phyloP scores from a whole-genome alignment of 2,888 invertebrate species.

The Diarsia brunnea region DNA sequence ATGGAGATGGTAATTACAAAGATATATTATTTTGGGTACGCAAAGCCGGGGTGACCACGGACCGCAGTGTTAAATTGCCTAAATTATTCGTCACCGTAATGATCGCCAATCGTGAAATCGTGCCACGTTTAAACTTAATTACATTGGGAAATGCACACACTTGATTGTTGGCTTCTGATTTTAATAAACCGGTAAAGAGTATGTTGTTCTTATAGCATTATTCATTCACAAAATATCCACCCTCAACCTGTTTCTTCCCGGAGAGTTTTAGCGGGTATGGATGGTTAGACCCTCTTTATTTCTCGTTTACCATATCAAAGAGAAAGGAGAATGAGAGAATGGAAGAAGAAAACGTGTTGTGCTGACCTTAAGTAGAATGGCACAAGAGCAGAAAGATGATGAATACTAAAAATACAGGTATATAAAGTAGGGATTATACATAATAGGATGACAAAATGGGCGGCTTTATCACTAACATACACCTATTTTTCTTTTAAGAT shows the following conservation, averaged over 20 bases:
- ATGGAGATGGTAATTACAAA: slow-evolving; percentile 58
- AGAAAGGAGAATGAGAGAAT: too few species aligned
- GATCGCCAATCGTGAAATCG: slow-evolving; percentile 51
- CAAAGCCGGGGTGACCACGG: slow-evolving; percentile 42
- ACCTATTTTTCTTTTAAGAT: too few species aligned
- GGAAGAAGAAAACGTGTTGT: too few species aligned
- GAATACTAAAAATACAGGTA: too few species aligned
- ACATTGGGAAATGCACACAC: slow-evolving; percentile 10
- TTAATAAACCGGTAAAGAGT: neutral
- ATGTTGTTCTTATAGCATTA: neutral
- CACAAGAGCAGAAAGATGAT: too few species aligned
- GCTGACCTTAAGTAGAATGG: too few species aligned
- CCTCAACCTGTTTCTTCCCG: neutral
- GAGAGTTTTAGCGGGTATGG: too few species aligned
- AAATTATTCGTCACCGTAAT: slow-evolving; percentile 60
- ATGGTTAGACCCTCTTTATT: neutral
- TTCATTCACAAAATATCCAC: neutral
- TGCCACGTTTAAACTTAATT: slow-evolving; percentile 31
- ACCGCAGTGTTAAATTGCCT: slow-evolving; percentile 54
- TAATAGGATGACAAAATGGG: neutral
- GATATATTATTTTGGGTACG: slow-evolving; percentile 59
- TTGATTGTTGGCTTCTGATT: slow-evolving; percentile 20
- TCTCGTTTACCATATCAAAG: neutral
- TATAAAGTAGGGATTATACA: too few species aligned
- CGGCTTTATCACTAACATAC: too few species aligned